Base-by-base conservation (phyloP, 1,140 invertebrate genomes). In the Bombus fervidus region DNA sequence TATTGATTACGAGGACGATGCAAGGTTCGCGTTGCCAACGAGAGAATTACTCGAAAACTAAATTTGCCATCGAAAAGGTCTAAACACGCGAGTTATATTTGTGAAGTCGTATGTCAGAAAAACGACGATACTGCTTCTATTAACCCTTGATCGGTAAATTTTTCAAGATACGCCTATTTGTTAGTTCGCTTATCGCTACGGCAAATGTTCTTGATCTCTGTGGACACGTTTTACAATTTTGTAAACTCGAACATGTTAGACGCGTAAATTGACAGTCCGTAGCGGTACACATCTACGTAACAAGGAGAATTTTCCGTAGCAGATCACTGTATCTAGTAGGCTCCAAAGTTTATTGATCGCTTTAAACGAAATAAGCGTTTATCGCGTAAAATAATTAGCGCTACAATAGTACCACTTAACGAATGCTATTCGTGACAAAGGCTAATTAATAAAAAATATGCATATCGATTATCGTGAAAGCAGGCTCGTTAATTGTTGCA, bases 231-330 rank as follows among this genome's bases (percentile, higher is more conserved):
- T 62, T 8, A 6, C 47, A 15, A 68, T 13, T 8, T 37, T 68
- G 1, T 37, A 25, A 1, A 10, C 3, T 68, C 64, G 64, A 34
- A 66, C 15, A 6, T 18, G 4, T 66, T 31, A 66, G 18, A 22
- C 47, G 15, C 0, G 47, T 53, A 53, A 18, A 53, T 18, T 53
- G 5, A 18, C 12, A 12, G 0, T 9, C 2, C 13, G 12, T 15
- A 34, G 5, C 5, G 0, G 12, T n/a, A n/a, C 12, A 3, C 4
- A n/a, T n/a, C 4, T 62, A 15, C 15, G 0, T 0, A 47, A 34
- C 25, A 34, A 68, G 1, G 18, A 68, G 9, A 37, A 34, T 9
- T 28, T 43, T 34, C 13, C 18, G 9, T 10, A 12, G 10, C 0
- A 9, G 59, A n/a, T 66, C 28, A 28, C n/a, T 15, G 43, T 28